These are phyloP conservation scores for Phalacrocorax aristotelis DNA, from an alignment of 2,113 vertebrate genomes.

Conservation along the genomic window DNA sequence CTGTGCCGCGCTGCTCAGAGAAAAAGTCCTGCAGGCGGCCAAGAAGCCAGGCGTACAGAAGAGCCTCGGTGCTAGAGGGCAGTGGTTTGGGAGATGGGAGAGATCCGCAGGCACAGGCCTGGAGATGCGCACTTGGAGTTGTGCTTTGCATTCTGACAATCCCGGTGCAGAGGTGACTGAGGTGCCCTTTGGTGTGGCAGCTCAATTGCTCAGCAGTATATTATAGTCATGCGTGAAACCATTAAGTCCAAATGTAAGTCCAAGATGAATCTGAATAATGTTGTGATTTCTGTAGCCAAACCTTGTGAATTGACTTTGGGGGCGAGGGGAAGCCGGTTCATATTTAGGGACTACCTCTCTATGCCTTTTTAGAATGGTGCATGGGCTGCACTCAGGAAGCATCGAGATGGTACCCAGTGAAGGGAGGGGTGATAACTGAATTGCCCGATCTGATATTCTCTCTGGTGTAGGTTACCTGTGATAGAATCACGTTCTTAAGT, in stretches of 20 bases:
- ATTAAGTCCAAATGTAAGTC: rapidly evolving
- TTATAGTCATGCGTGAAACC: rapidly evolving
- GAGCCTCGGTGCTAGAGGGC: not conserved
- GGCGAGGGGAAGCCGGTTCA: not conserved
- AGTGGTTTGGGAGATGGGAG: rapidly evolving
- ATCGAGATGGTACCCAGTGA: not conserved
- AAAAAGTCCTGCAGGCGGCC: not conserved
- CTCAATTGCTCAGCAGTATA: rapidly evolving
- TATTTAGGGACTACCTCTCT: not conserved
- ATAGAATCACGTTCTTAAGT: too few relatives aligned
- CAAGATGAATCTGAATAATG: rapidly evolving
- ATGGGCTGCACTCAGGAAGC: rapidly evolving
- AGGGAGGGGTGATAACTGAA: not conserved
- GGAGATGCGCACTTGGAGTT: rapidly evolving
- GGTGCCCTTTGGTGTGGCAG: not conserved
- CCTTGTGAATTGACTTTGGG: not conserved
- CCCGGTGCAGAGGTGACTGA: rapidly evolving
- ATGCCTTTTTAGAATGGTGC: not conserved
- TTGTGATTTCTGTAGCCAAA: not conserved
- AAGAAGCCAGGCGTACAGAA: rapidly evolving
- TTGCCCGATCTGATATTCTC: not conserved
- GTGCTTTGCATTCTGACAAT: rapidly evolving
- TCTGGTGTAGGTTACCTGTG: not conserved
- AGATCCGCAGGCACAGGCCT: rapidly evolving
- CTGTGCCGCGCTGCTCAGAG: not conserved